Conservation (phyloP, 2,113 vertebrate genomes). For the Grantiella picta region DNA sequence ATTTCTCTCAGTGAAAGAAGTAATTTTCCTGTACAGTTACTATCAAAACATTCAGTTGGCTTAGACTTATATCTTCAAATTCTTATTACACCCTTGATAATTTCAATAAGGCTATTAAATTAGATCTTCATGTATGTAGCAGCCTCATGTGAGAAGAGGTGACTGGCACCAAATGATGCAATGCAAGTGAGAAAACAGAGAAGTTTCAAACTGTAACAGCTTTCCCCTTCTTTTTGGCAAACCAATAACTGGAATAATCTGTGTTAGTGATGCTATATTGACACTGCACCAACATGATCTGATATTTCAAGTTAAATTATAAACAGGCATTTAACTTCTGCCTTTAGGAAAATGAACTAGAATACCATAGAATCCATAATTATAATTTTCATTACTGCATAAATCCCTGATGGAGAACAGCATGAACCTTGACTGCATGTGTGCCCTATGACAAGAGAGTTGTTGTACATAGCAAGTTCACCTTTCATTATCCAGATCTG, state of each 20-base stretch:
- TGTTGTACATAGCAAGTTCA: background rate
- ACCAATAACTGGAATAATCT: background rate
- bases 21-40: background rate
- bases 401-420: background rate
- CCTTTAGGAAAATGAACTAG: background rate
- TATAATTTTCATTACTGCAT: background rate
- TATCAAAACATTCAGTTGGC: background rate
- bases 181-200: background rate
- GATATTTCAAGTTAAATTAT: background rate
- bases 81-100: background rate
- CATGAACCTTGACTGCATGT: rapidly evolving
- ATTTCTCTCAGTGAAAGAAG: background rate
- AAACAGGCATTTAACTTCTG: background rate
- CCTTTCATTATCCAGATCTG: background rate
- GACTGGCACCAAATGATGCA: background rate
- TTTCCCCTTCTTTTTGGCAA: background rate
- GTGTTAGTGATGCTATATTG: background rate
- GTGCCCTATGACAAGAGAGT: background rate
- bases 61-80: background rate
- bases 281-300: background rate
- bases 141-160: background rate
- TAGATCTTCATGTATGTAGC: background rate
- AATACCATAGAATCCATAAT: background rate
- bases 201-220: background rate
- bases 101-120: background rate